Base-by-base conservation (phyloP, 2,888 invertebrate genomes). In the Dolichopus griseipennis region DNA sequence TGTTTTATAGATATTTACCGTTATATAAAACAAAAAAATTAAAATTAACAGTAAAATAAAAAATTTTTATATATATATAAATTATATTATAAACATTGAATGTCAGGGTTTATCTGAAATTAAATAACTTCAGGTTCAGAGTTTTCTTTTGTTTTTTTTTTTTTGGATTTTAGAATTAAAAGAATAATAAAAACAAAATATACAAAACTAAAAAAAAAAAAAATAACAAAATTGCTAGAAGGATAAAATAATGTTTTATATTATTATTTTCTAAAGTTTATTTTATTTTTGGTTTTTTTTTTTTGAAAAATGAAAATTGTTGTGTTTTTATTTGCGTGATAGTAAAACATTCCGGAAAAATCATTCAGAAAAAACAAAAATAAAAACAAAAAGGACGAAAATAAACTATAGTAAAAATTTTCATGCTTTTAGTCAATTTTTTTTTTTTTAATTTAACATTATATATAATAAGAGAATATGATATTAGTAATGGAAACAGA, bases 11-110 rank as follows among this genome's bases (percentile, higher is more conserved):
- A 34, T 7, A 34, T 37, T 37, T 9, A 37, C 37, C 8, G 8
- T 37, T 10, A 37, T 10, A 37, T 7, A 37, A 37, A 37, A 52
- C n/a, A 18, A 52, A 37, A 37, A 37, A 2, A 27, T 27, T 2
- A 37, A 37, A 37, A 37, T 37, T 37, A 37, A 37, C 37, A 8
- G 37, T 27, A 27, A 52, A 52, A 52, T 18, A 52, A 2, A n/a
- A n/a, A n/a, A n/a, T n/a, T n/a, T n/a, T n/a, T n/a, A n/a, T n/a
- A n/a, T n/a, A n/a, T n/a, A 52, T 52, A 52, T 52, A 52, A 52
- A 52, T 52, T 52, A 52, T 52, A 52, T 37, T 37, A 52, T 52
- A 52, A 52, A 52, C 52, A 52, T 52, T 52, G 52, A 52, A 52
- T 52, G 52, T 52, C 52, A 52, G 52, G 52, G 52, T 18, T 52